Evolutionary conservation across 2,113 vertebrate species (phyloP).

Genomic region (Salvelinus namaycush): DNA sequence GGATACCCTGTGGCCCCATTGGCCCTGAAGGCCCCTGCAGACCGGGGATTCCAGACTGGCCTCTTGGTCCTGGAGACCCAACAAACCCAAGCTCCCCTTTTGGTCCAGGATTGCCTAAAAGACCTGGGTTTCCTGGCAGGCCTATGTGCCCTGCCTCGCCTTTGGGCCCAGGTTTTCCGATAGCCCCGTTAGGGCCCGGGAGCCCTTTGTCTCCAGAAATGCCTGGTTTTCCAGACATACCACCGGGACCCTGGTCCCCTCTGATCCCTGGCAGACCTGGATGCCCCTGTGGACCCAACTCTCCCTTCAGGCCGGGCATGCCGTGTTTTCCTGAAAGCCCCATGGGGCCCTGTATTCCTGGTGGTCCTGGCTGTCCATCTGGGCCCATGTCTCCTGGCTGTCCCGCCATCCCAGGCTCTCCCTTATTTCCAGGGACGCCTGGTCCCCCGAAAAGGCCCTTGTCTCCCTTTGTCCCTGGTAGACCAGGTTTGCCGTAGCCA

Average conservation of each 20-base stretch:
- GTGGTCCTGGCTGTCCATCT: slow-evolving; percentile 80
- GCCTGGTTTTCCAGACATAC: slow-evolving; percentile 85
- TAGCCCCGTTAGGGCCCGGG: slow-evolving; percentile 81
- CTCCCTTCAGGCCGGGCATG: slow-evolving; percentile 85
- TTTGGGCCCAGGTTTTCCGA: slow-evolving; percentile 89
- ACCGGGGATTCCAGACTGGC: slow-evolving; percentile 91
- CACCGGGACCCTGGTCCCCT: slow-evolving; percentile 87
- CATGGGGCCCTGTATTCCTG: slow-evolving; percentile 88
- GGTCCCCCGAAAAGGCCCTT: slow-evolving; percentile 83
- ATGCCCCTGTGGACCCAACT: slow-evolving; percentile 84
- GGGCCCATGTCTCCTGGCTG: slow-evolving; percentile 81
- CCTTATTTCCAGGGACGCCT: slow-evolving; percentile 86
- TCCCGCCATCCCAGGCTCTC: slow-evolving; percentile 84
- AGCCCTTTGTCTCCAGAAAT: slow-evolving; percentile 87
- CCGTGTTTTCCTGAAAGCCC: slow-evolving; percentile 93
- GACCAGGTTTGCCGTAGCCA: slow-evolving; percentile 91
- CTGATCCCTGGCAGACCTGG: slow-evolving; percentile 86
- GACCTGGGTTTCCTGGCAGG: slow-evolving; percentile 85
- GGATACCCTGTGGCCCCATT: slow-evolving; percentile 91
- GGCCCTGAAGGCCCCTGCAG: slow-evolving; percentile 90
- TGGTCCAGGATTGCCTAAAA: slow-evolving; percentile 77
- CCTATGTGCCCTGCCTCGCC: slow-evolving; percentile 89
- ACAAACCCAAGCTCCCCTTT: slow-evolving; percentile 88
- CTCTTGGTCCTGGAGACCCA: slow-evolving; percentile 86
- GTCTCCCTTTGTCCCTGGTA: slow-evolving; percentile 88